These are phyloP conservation scores for Oligia fasciuncula DNA, from an alignment of 2,888 invertebrate species.

Conservation along the genomic window DNA sequence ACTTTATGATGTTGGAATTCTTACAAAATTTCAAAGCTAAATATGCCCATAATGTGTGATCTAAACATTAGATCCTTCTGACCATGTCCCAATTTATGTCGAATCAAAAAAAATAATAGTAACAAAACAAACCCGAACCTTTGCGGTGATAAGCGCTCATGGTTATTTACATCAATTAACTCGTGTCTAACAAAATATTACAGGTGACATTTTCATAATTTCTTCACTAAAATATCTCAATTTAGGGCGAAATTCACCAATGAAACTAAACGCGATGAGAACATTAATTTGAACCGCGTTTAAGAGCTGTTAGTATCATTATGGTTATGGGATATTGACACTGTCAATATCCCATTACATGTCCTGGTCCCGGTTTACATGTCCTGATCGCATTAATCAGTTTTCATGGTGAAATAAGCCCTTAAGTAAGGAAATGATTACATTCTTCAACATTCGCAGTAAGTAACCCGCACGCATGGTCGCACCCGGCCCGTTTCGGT, in stretches of 20 bases:
- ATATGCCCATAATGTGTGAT: neutral
- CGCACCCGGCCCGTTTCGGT: conserved; percentile 72
- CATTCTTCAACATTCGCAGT: conserved; percentile 50
- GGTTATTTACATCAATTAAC: neutral
- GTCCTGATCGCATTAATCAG: too few species aligned
- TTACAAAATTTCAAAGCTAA: neutral
- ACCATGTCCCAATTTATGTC: neutral
- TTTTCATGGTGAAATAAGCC: neutral
- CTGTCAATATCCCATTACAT: too few species aligned
- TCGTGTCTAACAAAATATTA: neutral
- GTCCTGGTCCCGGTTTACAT: too few species aligned
- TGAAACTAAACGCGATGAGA: neutral
- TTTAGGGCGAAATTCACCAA: neutral
- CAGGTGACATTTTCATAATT: too few species aligned
- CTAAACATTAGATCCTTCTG: neutral
- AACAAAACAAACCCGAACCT: neutral
- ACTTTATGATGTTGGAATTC: neutral
- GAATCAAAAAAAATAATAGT: neutral
- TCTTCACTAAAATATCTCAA: neutral
- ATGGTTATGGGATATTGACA: neutral
- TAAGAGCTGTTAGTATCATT: neutral
- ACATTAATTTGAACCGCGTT: neutral
- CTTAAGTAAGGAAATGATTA: neutral
- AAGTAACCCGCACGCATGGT: conserved; percentile 63
- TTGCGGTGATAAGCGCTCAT: neutral